Percentiles rank a stretch among this genome's conserved stretches.
Conservation (phyloP, 2,888 invertebrate species). For the Drosophila birchii region DNA sequence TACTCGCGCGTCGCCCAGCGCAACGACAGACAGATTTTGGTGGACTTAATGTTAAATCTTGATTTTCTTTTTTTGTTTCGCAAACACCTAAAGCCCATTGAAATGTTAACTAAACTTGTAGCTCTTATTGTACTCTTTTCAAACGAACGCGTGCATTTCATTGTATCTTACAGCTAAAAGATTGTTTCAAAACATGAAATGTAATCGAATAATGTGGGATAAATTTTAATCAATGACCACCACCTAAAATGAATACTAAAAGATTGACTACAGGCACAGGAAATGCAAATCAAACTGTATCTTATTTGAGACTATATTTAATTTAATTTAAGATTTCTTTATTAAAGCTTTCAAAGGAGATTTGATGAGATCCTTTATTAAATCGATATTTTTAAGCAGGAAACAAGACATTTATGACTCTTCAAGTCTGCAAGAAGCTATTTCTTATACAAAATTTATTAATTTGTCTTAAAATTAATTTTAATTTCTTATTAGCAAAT, state of each 20-base stretch:
- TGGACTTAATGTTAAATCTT: conserved; percentile 34
- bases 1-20: conserved; percentile 85
- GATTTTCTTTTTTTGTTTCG: conserved; percentile 33
- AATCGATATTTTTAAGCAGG: background rate
- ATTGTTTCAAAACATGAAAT: conserved; percentile 21
- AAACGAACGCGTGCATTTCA: conserved; percentile 46
- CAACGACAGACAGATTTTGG: conserved; percentile 75
- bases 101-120: conserved; percentile 38
- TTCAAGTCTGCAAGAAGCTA: background rate
- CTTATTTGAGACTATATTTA: background rate
- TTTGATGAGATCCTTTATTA: background rate
- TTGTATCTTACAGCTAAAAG: conserved; percentile 22
- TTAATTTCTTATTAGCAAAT: background rate
- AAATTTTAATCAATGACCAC: conserved; percentile 23
- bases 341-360: background rate
- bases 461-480: background rate
- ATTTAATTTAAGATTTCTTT: background rate
- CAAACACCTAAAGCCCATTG: conserved; percentile 61
- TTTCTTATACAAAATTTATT: background rate
- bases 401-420: background rate
- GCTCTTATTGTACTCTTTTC: conserved; percentile 34
- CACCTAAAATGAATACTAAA: conserved; percentile 27
- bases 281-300: conserved; percentile 25
- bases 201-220: background rate
- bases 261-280: conserved; percentile 9